Evolutionary conservation across 2,888 invertebrate species (phyloP).

Genomic region (Tenthredo scrophulariae): DNA sequence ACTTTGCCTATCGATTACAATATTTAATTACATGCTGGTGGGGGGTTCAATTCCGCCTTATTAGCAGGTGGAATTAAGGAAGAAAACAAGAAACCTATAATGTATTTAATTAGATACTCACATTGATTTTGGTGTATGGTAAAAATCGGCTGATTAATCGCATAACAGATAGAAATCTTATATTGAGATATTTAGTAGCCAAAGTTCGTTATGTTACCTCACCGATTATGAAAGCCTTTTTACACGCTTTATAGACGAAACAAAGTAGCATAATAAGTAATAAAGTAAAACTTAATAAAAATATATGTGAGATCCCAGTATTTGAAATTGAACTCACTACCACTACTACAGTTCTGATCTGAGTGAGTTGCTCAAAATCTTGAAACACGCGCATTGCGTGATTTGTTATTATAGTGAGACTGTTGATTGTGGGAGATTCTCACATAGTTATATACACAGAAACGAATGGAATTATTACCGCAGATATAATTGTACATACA

Average conservation of each 20-base stretch:
- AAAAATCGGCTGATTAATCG: not conserved
- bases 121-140: not conserved
- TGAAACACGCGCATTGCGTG: not conserved
- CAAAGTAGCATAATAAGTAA: not conserved
- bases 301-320: not conserved
- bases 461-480: not conserved
- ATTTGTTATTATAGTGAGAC: not conserved
- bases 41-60: not conserved
- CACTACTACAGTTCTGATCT: not conserved
- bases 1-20: not conserved
- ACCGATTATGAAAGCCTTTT: not conserved
- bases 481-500: not conserved
- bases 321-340: not conserved
- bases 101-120: not conserved
- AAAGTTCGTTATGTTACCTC: not conserved
- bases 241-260: not conserved
- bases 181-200: not conserved
- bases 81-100: not conserved
- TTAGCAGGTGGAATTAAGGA: not conserved
- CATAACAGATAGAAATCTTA: not conserved
- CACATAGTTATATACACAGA: not conserved
- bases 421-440: conserved; percentile 9
- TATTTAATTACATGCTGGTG: not conserved
- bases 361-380: not conserved
- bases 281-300: not conserved